These are phyloP conservation scores for Limenitis camilla DNA, from an alignment of 2,888 invertebrate species.

Conservation along the genomic window DNA sequence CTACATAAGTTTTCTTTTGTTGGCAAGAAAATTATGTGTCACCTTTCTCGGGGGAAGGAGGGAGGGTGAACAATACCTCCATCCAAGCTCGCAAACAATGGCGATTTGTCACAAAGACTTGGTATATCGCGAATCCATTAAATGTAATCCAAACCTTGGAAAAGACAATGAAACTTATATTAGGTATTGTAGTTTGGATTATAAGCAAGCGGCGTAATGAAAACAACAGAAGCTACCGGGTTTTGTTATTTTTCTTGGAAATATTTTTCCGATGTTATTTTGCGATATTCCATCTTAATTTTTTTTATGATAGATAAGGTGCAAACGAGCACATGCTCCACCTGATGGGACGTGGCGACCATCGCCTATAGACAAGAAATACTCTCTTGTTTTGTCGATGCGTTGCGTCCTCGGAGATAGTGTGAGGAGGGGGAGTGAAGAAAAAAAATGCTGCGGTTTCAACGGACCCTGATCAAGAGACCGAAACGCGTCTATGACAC, in stretches of 20 bases:
- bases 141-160: constrained; percentile 24
- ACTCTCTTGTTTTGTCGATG: too few relatives aligned
- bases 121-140: constrained; percentile 28
- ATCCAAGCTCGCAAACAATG: constrained; percentile 19
- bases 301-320: too few relatives aligned
- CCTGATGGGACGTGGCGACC: too few relatives aligned
- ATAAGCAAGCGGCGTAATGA: background rate
- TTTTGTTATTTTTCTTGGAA: background rate
- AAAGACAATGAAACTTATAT: constrained; percentile 23
- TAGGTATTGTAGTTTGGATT: background rate
- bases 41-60: constrained; percentile 9
- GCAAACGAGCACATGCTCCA: too few relatives aligned
- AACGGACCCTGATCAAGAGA: too few relatives aligned
- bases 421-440: too few relatives aligned
- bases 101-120: constrained; percentile 18
- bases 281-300: too few relatives aligned
- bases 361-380: too few relatives aligned
- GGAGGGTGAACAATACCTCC: constrained; percentile 18
- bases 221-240: background rate
- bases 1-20: background rate
- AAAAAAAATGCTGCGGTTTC: too few relatives aligned
- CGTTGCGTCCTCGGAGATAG: too few relatives aligned
- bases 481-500: too few relatives aligned
- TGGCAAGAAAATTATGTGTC: constrained; percentile 6
- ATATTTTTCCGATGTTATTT: too few relatives aligned